These are phyloP conservation scores for Pampus argenteus DNA, from an alignment of 2,797 vertebrate species.

Conservation along the genomic window DNA sequence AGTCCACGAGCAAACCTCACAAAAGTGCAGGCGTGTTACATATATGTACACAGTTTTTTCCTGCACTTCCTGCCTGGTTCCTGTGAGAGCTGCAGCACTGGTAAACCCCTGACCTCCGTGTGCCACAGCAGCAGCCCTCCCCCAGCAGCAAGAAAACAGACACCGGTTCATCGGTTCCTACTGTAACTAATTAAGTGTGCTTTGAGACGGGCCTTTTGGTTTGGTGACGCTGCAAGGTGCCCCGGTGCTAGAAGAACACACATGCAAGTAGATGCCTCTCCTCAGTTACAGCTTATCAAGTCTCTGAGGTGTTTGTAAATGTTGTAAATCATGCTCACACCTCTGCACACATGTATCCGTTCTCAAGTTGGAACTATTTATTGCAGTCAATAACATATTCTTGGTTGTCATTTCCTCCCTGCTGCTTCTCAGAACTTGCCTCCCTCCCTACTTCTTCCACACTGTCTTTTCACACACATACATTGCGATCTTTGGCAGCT, in stretches of 20 bases:
- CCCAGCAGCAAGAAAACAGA: slow-evolving; percentile 29
- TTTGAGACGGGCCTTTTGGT: slow-evolving; percentile 23
- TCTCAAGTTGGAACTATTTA: slow-evolving; percentile 58
- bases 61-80: slow-evolving; percentile 80
- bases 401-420: slow-evolving; percentile 58
- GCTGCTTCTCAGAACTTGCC: slow-evolving; percentile 52
- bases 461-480: slow-evolving; percentile 59
- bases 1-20: slow-evolving; percentile 77
- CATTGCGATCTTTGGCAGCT: slow-evolving; percentile 65
- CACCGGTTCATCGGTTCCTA: slow-evolving; percentile 13
- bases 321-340: slow-evolving; percentile 61
- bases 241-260: neutral
- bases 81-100: slow-evolving; percentile 64
- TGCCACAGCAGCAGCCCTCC: slow-evolving; percentile 46
- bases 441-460: slow-evolving; percentile 35
- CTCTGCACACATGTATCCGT: slow-evolving; percentile 38
- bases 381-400: slow-evolving; percentile 58
- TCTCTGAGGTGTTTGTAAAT: slow-evolving; percentile 44
- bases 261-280: neutral
- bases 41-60: slow-evolving; percentile 85
- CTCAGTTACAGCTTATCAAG: slow-evolving; percentile 21
- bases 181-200: slow-evolving; percentile 16
- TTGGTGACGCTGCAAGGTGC: slow-evolving; percentile 11
- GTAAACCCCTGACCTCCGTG: slow-evolving; percentile 68
- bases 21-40: slow-evolving; percentile 76